Percentiles rank a stretch among this genome's conserved stretches.
These are phyloP conservation scores for Drosophila nr. perissopoda DNA, from an alignment of 2,888 invertebrate genomes.

Conservation along the genomic window DNA sequence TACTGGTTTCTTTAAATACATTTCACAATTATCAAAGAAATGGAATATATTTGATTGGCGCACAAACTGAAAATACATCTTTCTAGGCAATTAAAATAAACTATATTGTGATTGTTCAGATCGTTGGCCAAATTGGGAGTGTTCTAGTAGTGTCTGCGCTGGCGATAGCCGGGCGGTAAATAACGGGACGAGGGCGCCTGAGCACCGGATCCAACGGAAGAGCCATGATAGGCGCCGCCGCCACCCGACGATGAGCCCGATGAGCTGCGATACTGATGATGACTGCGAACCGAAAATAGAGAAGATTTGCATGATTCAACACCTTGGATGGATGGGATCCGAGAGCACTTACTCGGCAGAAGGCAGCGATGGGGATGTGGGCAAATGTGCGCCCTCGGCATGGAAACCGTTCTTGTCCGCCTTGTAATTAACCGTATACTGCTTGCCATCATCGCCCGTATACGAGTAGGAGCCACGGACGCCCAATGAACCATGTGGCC, in stretches of 20 bases:
- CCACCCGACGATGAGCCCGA: slow-evolving; percentile 33
- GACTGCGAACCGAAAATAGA: slow-evolving; percentile 27
- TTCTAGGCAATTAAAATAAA: slow-evolving; percentile 4
- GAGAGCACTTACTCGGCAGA: slow-evolving; percentile 74
- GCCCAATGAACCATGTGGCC: slow-evolving; percentile 87
- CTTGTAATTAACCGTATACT: slow-evolving; percentile 88
- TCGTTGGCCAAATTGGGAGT: not conserved
- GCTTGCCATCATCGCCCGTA: slow-evolving; percentile 87
- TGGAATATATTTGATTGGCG: slow-evolving; percentile 39
- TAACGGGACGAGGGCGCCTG: slow-evolving; percentile 74
- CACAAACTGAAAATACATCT: slow-evolving; percentile 19
- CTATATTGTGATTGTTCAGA: not conserved
- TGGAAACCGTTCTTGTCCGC: slow-evolving; percentile 92
- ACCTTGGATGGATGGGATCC: not conserved
- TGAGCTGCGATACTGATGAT: slow-evolving; percentile 49
- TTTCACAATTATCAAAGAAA: slow-evolving; percentile 7
- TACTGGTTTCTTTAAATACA: not conserved
- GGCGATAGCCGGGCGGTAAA: slow-evolving; percentile 77
- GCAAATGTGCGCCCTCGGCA: slow-evolving; percentile 91
- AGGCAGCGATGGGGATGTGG: slow-evolving; percentile 91
- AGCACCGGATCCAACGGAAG: slow-evolving; percentile 45
- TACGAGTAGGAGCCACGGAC: slow-evolving; percentile 88
- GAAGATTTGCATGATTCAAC: not conserved
- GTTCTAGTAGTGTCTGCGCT: slow-evolving; percentile 67
- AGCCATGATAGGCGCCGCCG: slow-evolving; percentile 52